Conservation (phyloP, 2,113 vertebrate genomes). For the Edolisoma coerulescens region DNA sequence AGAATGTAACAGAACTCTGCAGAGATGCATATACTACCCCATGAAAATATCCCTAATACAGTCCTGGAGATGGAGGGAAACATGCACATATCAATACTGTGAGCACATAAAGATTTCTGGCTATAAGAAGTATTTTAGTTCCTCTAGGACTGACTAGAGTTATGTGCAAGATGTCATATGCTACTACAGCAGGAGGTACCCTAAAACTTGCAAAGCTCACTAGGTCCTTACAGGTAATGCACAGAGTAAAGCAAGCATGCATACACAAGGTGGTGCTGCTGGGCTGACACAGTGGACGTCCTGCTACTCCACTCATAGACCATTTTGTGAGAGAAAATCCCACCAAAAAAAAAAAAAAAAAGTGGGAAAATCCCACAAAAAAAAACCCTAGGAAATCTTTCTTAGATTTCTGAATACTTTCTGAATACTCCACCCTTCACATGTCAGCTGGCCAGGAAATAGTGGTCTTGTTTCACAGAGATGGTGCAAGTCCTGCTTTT, state of each 20-base stretch:
- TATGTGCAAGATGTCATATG: neutral
- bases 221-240: neutral
- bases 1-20: neutral
- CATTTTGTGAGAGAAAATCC: neutral
- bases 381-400: neutral
- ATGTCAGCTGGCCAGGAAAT: neutral
- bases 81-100: neutral
- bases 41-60: neutral
- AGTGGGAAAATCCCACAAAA: no score
- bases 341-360: no score
- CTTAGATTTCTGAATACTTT: neutral
- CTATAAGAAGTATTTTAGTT: neutral
- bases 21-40: neutral
- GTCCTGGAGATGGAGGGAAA: neutral
- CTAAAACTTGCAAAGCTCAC: neutral
- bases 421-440: neutral
- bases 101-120: neutral
- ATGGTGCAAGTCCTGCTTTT: neutral
- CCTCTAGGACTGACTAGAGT: neutral
- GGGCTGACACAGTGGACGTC: neutral
- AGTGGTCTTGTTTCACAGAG: neutral
- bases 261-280: conserved; percentile 51
- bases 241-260: neutral
- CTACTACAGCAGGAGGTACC: neutral
- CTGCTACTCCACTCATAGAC: neutral